These are phyloP conservation scores for Clunio marinus DNA, from an alignment of 2,888 invertebrate species.

Conservation along the genomic window DNA sequence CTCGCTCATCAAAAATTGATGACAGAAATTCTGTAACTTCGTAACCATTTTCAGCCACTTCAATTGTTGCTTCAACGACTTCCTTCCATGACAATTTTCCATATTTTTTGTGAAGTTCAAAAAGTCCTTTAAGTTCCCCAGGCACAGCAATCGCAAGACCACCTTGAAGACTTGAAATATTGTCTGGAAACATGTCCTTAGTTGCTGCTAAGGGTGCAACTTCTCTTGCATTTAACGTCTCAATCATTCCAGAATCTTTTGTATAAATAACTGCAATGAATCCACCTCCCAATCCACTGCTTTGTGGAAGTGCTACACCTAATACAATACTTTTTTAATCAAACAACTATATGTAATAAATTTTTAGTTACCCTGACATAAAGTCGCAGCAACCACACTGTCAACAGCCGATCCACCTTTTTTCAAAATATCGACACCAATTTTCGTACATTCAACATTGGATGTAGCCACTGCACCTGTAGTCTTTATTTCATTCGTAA, in stretches of 20 bases:
- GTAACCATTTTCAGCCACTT: slow-evolving; percentile 69
- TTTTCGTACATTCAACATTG: slow-evolving; percentile 31
- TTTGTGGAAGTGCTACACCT: slow-evolving; percentile 78
- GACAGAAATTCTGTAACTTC: slow-evolving; percentile 64
- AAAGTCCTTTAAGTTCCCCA: slow-evolving; percentile 82
- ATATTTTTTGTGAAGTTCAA: slow-evolving; percentile 67
- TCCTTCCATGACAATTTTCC: slow-evolving; percentile 74
- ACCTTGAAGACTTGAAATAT: slow-evolving; percentile 52
- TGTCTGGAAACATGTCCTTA: slow-evolving; percentile 63
- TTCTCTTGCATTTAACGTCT: slow-evolving; percentile 72
- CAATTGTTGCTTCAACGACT: slow-evolving; percentile 72
- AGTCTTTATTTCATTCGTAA: neutral
- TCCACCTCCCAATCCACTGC: slow-evolving; percentile 86
- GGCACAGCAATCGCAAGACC: slow-evolving; percentile 79
- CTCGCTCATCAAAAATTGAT: slow-evolving; percentile 46
- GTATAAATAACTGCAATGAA: slow-evolving; percentile 81
- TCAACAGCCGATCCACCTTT: slow-evolving; percentile 77
- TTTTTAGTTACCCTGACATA: too few relatives aligned
- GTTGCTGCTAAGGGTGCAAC: slow-evolving; percentile 66
- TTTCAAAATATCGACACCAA: slow-evolving; percentile 56
- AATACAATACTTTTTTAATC: too few relatives aligned
- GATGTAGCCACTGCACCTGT: slow-evolving; percentile 1
- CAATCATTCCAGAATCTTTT: slow-evolving; percentile 55
- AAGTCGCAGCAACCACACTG: slow-evolving; percentile 76
- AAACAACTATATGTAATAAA: too few relatives aligned